These are phyloP conservation scores for Flabesymbios commensalis DNA, from an alignment of 2,888 invertebrate species.

Conservation along the genomic window DNA sequence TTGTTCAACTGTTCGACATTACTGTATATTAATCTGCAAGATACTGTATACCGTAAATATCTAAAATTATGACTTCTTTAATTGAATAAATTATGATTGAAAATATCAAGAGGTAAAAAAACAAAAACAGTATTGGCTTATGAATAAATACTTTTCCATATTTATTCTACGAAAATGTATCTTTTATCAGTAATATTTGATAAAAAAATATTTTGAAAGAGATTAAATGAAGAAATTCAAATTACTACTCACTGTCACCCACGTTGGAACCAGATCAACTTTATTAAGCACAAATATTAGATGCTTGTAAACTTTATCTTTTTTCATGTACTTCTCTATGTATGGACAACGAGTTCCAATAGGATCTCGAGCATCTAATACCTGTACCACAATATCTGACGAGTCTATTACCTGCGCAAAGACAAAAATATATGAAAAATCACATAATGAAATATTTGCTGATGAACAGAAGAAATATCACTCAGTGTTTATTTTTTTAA, in stretches of 20 bases:
- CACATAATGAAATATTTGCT: background rate
- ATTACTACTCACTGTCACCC: constrained; percentile 79
- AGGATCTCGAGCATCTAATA: constrained; percentile 96
- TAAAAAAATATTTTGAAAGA: no score
- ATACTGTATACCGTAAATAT: no score
- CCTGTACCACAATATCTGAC: constrained; percentile 93
- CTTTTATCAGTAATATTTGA: no score
- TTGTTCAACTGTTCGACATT: background rate
- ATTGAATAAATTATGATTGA: no score
- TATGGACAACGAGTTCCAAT: constrained; percentile 92
- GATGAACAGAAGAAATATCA: background rate
- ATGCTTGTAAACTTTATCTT: constrained; percentile 96
- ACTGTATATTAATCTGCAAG: no score
- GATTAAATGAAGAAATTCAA: no score
- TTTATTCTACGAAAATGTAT: no score
- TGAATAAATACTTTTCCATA: no score
- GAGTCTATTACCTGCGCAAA: constrained; percentile 77
- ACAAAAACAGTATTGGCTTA: no score
- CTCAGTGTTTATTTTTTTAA: background rate
- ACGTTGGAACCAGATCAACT: constrained; percentile 84
- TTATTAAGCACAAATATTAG: constrained; percentile 96
- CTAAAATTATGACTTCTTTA: no score
- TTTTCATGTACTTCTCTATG: constrained; percentile 87
- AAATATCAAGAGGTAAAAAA: no score
- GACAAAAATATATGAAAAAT: background rate